Evolutionary conservation across 2,113 vertebrate genomes (phyloP), one percentile per base, ranked within the genome.

Genomic region (Oryctolagus cuniculus): DNA sequence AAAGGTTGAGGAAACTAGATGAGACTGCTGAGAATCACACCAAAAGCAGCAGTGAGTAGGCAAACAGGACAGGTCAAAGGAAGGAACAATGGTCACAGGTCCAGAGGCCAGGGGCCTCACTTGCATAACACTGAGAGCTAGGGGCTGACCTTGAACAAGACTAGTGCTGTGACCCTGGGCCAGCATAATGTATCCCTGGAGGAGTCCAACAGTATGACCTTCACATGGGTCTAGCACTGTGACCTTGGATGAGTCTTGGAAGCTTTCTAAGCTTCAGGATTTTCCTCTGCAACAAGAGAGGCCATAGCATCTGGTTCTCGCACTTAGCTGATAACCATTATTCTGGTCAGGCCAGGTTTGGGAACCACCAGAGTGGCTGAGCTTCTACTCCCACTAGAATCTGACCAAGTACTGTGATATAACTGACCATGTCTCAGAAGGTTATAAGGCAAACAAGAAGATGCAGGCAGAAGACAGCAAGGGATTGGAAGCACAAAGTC

Each of bases 371-470:
- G 2, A 22, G 7, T 7, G 17, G 19, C 34, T 10, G 58, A 34
- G 19, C 25, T 66, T 38, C 58, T 51, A 9, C 2, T 15, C 4
- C 11, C 79, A 24, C 27, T 9, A 5, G 44, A 67, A 27, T 55
- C 58, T 78, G 16, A 27, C 69, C 0, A 0, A 38, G 21, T 1
- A 61, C 81, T 49, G 31, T 0, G 55, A 38, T 6, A 13, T 1
- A n/a, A 63, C 8, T 1, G 13, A 34, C n/a, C 25, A 2, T 1
- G 31, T 58, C 44, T 51, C 24, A 3, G 36, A 38, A 66, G 44
- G 12, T 6, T 21, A 25, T 1, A 8, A 36, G 49, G 55, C 21
- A 12, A 36, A 53, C 22, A 22, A 15, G 38, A 85, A 75, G 66
- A 10, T 1, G 24, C 27, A 73, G 63, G 53, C n/a, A 12, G 36